Evolutionary conservation across 1,140 invertebrate species (phyloP).

Genomic region (Arctopsyche grandis): DNA sequence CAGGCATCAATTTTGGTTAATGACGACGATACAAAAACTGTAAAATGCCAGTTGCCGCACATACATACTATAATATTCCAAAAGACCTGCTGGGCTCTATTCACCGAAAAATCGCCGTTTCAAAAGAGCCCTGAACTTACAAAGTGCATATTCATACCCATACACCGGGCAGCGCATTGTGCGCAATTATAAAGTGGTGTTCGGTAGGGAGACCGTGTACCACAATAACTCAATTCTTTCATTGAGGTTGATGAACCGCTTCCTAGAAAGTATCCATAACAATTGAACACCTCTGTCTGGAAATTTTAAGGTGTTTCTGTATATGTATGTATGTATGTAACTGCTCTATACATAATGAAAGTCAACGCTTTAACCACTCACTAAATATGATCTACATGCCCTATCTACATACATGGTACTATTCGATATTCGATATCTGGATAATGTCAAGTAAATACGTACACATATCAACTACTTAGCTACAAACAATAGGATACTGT

Average conservation of each 20-base stretch:
- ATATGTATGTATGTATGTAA: too few relatives aligned
- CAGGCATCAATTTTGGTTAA: neutral
- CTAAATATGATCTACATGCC: too few relatives aligned
- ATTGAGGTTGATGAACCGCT: neutral
- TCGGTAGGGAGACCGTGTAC: neutral
- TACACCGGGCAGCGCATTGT: too few relatives aligned
- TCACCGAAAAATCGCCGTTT: neutral
- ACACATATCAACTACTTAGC: too few relatives aligned
- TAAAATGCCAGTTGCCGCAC: neutral
- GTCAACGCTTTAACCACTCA: too few relatives aligned
- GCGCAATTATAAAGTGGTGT: too few relatives aligned
- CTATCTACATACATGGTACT: too few relatives aligned
- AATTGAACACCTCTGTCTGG: neutral
- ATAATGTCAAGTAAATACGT: too few relatives aligned
- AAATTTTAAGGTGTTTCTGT: slow-evolving; percentile 2
- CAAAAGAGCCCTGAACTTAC: neutral
- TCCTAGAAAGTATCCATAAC: neutral
- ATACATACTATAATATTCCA: too few relatives aligned
- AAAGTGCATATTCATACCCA: neutral
- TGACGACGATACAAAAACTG: neutral
- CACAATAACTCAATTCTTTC: neutral
- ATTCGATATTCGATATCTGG: too few relatives aligned
- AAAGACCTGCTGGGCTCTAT: neutral
- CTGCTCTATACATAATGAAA: too few relatives aligned
- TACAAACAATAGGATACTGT: too few relatives aligned